Base-by-base conservation (phyloP, 2,113 vertebrate species). In the Antechinus stuartii region DNA sequence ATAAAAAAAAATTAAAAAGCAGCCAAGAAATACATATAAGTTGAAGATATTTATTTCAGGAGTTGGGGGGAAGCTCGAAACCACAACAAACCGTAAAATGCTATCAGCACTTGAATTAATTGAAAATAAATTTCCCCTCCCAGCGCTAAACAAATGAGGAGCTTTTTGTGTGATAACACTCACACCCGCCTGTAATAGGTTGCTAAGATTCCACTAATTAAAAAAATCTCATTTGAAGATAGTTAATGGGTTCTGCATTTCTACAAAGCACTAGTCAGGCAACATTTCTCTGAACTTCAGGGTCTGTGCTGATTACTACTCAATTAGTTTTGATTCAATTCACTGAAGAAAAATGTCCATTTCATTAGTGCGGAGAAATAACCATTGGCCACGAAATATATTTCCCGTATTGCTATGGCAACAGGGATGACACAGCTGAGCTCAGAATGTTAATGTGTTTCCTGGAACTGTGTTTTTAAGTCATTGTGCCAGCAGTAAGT, bases 311-410 rank as follows among this genome's bases (percentile, higher is more conserved):
- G 98, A 98, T 98, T 98, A 97, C 96, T 97, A 95, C 96, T 98
- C 98, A 98, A 98, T 98, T 98, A 98, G 98, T 98, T 98, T 97
- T 97, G 98, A 98, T 98, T 98, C 98, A 98, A 95, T 98, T 98
- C 98, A 95, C 97, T 96, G 98, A 97, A 98, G 98, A 98, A 98
- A 98, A 98, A 98, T 97, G 97, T 97, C 96, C 93, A 53, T 98
- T 98, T 98, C 97, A 97, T 98, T 97, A 98, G 98, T 94, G 97
- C 91, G 55, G 93, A 96, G 97, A 97, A 98, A 97, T 96, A 98
- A 98, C 94, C 97, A 96, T 76, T 95, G 97, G 96, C 98, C 97
- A 97, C 96, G 96, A 97, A 98, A 97, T 90, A 93, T 95, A 98
- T 94, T 96, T 94, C 91, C 96, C 25, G 92, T 84, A 96, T 96